Evolutionary conservation across 2,113 vertebrate genomes (phyloP).

Genomic region (Chaetorhynchus papuensis): DNA sequence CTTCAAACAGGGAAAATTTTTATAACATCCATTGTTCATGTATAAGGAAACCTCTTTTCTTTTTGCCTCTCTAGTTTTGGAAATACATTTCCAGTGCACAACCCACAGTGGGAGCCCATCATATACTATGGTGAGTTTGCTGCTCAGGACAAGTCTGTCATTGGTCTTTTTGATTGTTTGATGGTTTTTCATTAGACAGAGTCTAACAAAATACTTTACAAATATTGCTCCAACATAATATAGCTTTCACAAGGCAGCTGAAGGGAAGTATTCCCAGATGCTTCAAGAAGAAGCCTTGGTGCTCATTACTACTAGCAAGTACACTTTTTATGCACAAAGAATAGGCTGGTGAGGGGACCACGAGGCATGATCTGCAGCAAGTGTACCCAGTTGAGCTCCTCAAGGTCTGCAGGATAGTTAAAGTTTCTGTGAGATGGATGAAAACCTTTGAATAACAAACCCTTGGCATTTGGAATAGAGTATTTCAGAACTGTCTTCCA

Average conservation of each 20-base stretch:
- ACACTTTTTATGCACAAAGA: not conserved
- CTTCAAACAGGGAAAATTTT: not conserved
- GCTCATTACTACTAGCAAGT: not conserved
- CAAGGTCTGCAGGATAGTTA: not conserved
- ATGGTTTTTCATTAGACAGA: not conserved
- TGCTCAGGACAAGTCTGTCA: not conserved
- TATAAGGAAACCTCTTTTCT: not conserved
- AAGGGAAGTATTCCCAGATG: not conserved
- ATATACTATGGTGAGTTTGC: not conserved
- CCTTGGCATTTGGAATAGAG: not conserved
- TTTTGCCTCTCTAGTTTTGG: not conserved
- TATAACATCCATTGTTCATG: not conserved
- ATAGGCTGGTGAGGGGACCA: not conserved
- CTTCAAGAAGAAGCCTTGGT: not conserved
- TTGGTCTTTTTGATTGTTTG: not conserved
- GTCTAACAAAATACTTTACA: not conserved
- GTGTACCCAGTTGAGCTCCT: not conserved
- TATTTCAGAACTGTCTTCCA: not conserved
- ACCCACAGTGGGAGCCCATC: not conserved
- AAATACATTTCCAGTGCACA: not conserved
- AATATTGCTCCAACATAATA: not conserved
- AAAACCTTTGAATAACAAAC: not conserved
- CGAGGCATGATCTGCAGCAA: not conserved
- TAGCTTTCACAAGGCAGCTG: not conserved
- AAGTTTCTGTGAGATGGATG: not conserved